Evolutionary conservation across 2,113 vertebrate genomes (phyloP).

Genomic region (Atherinomorus stipes): DNA sequence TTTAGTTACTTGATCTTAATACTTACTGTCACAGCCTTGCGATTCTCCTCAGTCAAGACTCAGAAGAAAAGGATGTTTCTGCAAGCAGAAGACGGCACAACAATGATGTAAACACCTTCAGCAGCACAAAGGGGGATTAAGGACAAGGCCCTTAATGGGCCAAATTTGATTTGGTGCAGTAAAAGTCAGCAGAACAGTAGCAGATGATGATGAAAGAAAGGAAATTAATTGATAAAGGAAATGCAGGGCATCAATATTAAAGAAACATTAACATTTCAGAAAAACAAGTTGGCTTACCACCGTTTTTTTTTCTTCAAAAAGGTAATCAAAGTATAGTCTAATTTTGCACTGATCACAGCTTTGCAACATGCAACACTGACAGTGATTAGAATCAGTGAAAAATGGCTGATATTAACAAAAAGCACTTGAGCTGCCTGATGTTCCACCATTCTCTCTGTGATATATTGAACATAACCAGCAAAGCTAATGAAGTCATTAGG

Average conservation of each 20-base stretch:
- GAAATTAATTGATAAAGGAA: neutral
- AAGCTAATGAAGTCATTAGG: constrained; percentile 66
- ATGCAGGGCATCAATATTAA: neutral
- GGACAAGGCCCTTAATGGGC: neutral
- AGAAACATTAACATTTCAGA: neutral
- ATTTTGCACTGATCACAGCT: constrained; percentile 8
- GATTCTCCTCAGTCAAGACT: constrained; percentile 63
- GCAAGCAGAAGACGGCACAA: constrained; percentile 24
- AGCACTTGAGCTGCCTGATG: constrained; percentile 55
- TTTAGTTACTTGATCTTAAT: constrained; percentile 7
- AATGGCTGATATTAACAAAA: constrained; percentile 46
- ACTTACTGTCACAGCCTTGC: constrained; percentile 70
- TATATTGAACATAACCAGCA: constrained; percentile 52
- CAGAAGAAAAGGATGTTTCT: constrained; percentile 53
- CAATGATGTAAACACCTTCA: constrained; percentile 3
- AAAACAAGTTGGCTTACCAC: neutral
- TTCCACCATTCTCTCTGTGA: constrained; percentile 29
- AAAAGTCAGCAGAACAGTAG: neutral
- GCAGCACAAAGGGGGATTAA: neutral
- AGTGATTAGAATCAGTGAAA: constrained; percentile 33
- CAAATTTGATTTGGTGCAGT: neutral
- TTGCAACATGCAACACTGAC: constrained; percentile 31
- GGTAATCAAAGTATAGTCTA: neutral
- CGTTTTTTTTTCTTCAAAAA: constrained; percentile 3
- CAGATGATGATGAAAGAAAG: neutral